Evolutionary conservation across 2,888 invertebrate species (phyloP).

Genomic region (Minunthozetes semirufus): DNA sequence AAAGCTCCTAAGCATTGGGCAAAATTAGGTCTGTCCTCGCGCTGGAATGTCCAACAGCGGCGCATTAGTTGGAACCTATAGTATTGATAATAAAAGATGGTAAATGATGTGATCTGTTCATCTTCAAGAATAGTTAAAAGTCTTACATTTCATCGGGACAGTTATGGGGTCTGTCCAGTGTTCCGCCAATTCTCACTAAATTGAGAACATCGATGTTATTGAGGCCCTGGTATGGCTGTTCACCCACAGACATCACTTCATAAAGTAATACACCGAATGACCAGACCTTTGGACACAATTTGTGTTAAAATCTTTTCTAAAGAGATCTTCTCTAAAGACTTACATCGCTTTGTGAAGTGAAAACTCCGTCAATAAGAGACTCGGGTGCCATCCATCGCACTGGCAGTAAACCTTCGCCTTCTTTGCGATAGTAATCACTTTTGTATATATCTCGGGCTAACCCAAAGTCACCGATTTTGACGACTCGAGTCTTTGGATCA

Average conservation of each 20-base stretch:
- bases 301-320: neutral
- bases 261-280: slow-evolving; percentile 68
- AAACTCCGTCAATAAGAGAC: slow-evolving; percentile 87
- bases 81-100: neutral
- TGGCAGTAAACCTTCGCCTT: slow-evolving; percentile 78
- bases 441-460: slow-evolving; percentile 93
- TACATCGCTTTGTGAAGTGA: slow-evolving; percentile 92
- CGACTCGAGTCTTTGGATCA: slow-evolving; percentile 57
- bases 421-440: slow-evolving; percentile 94
- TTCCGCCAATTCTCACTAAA: slow-evolving; percentile 78
- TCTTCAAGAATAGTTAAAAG: neutral
- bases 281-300: slow-evolving; percentile 44
- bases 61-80: slow-evolving; percentile 73
- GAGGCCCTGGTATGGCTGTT: slow-evolving; percentile 90
- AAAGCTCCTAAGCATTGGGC: slow-evolving; percentile 66
- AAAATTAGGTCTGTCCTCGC: slow-evolving; percentile 79
- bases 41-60: slow-evolving; percentile 76
- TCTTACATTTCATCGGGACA: slow-evolving; percentile 65
- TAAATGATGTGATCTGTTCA: neutral
- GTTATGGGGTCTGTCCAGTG: slow-evolving; percentile 62
- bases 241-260: slow-evolving; percentile 94
- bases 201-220: slow-evolving; percentile 86
- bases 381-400: slow-evolving; percentile 99
- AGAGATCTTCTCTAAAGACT: slow-evolving; percentile 51
- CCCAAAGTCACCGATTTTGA: slow-evolving; percentile 97